A percentile compares a stretch with the other conserved stretches of the same genome.
Evolutionary conservation across 2,797 vertebrate genomes (phyloP).

Genomic region (Tragopan temminckii): DNA sequence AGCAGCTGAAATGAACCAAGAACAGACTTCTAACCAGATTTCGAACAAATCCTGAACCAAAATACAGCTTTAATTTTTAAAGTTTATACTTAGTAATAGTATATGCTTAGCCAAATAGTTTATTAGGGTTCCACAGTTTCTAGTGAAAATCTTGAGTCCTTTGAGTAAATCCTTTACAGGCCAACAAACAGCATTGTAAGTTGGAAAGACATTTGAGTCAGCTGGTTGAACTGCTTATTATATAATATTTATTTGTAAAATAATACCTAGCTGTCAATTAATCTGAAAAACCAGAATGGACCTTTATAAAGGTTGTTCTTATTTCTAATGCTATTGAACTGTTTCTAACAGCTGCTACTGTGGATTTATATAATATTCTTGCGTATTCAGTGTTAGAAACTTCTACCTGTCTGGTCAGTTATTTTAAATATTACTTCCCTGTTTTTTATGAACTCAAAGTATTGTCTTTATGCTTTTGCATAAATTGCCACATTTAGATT

Average conservation of each 20-base stretch:
- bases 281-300: not conserved
- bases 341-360: not conserved
- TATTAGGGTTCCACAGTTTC: not conserved
- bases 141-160: not conserved
- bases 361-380: not conserved
- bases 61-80: not conserved
- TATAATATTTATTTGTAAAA: not conserved
- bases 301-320: not conserved
- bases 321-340: not conserved
- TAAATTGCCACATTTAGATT: not conserved
- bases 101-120: not conserved
- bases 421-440: not conserved
- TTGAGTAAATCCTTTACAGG: not conserved
- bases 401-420: not conserved
- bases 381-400: not conserved
- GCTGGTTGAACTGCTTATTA: not conserved
- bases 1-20: not conserved
- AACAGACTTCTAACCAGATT: not conserved
- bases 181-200: not conserved
- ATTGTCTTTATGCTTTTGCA: not conserved
- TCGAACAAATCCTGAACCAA: not conserved
- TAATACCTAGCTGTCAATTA: not conserved
- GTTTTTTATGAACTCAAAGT: not conserved
- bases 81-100: not conserved
- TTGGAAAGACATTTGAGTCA: constrained; percentile 1